These are phyloP conservation scores for Frankliniella fusca DNA, from an alignment of 2,888 invertebrate species.

Conservation along the genomic window DNA sequence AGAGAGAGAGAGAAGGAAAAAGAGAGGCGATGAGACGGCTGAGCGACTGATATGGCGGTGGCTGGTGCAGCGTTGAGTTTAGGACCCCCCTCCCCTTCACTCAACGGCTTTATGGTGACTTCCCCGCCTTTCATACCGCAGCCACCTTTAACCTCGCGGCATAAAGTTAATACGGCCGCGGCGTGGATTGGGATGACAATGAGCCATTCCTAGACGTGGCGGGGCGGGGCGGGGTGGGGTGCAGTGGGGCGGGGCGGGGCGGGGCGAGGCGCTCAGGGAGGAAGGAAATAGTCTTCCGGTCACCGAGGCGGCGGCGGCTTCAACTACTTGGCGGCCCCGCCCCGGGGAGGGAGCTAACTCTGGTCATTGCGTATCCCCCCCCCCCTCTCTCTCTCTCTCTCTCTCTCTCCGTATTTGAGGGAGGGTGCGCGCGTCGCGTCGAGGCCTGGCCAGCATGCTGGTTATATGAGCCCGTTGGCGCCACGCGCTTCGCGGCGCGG, in stretches of 20 bases:
- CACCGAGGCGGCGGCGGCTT: background rate
- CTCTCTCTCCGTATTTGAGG: background rate
- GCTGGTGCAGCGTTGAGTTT: background rate
- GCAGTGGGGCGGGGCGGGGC: background rate
- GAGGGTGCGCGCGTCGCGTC: background rate
- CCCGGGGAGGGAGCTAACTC: background rate
- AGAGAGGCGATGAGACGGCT: background rate
- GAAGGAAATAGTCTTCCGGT: background rate
- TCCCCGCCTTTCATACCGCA: background rate
- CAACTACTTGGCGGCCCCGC: background rate
- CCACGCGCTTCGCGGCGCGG: background rate
- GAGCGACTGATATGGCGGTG: background rate
- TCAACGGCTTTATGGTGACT: background rate
- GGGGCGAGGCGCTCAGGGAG: background rate
- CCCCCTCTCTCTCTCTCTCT: background rate
- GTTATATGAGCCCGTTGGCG: background rate
- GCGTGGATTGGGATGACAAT: background rate
- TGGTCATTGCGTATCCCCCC: background rate
- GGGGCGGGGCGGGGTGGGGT: background rate
- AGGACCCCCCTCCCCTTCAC: background rate
- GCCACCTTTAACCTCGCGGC: background rate
- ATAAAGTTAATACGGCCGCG: background rate
- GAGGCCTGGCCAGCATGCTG: background rate
- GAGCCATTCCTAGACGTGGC: background rate
- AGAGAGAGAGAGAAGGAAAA: background rate